Conservation (phyloP, 2,113 vertebrate genomes). For the Heterotilapia buettikoferi region DNA sequence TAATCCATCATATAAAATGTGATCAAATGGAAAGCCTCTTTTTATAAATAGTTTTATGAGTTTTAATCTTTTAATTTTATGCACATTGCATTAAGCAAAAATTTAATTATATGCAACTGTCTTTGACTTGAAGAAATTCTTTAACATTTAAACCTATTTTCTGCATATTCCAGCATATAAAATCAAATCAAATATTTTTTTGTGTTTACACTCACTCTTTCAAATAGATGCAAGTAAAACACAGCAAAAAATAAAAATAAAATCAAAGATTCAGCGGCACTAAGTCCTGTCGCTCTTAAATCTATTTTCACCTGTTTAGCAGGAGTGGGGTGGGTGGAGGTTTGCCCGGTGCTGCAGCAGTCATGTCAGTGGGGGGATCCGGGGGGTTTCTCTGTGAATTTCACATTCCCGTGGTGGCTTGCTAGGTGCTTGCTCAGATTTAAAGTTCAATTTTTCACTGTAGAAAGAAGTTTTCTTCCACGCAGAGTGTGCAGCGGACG, state of each 20-base stretch:
- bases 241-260: background rate
- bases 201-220: background rate
- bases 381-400: background rate
- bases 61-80: background rate
- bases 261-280: background rate
- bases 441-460: background rate
- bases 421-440: background rate
- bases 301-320: background rate
- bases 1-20: background rate
- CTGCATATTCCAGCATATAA: background rate
- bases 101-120: background rate
- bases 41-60: background rate
- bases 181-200: background rate
- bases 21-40: background rate
- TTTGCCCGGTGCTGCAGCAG: background rate
- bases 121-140: background rate
- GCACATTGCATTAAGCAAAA: background rate
- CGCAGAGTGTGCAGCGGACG: background rate
- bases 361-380: background rate
- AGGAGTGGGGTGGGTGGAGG: rapidly evolving
- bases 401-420: rapidly evolving
- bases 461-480: background rate
- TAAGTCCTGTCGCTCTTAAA: background rate
- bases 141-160: background rate
- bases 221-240: background rate